Base-by-base conservation (phyloP, 2,888 invertebrate species). In the Heliconius aoede region DNA sequence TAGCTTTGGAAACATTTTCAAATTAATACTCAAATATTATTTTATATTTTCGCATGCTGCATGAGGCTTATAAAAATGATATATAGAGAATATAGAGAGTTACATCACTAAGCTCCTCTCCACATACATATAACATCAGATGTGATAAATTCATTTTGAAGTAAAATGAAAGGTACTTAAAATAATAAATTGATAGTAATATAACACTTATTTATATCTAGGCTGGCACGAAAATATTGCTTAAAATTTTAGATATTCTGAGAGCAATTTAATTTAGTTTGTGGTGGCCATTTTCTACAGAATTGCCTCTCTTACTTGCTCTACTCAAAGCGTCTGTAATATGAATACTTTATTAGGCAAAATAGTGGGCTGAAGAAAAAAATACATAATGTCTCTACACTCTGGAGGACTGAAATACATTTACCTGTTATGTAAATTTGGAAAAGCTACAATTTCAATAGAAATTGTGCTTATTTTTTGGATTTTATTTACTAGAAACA, bases 401-500 rank as follows among this genome's bases (percentile, higher is more conserved):
- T 62, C 75, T 28, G 55, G 69, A 71, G 71, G 64, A 75, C 62
- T 75, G 75, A 64, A 75, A 75, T 55, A 75, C 71, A 75, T 71
- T 75, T 75, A 71, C 62, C 62, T 60, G 26, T 71, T 55, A 75
- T 75, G 75, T 51, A 71, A 71, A 75, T 72, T 58, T 64, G 8
- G 64, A 64, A 62, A 30, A 71, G 75, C 62, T 75, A 75, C 75
- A 72, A 69, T 62, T 75, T 55, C 74, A 51, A 36, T 51, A 69
- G 62, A 62, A 46, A 62, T 11, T 61, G 40, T 62, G 32, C 69
- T 62, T 75, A 55, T 74, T 55, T 61, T n/a, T 30, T 61, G 36
- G 68, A 62, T 61, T 46, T 60, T 68, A 68, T 61, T 68, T 32
- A 61, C 28, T 15, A 46, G 13, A 62, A 62, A 62, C 4, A 30